phyloP scores from a whole-genome alignment of 1,140 invertebrate genomes.

The Argopecten irradians region DNA sequence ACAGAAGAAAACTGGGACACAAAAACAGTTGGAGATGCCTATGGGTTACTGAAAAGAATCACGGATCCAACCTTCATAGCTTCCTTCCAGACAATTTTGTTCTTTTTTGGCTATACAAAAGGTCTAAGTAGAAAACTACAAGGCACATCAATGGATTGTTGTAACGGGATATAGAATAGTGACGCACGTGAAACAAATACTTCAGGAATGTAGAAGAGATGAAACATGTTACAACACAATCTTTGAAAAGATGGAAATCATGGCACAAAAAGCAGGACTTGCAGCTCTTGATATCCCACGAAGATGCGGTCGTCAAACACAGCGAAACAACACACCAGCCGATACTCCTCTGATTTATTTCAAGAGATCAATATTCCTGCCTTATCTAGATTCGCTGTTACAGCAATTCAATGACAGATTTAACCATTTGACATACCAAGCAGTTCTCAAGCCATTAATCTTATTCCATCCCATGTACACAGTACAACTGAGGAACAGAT shows the following conservation, averaged over 20 bases:
- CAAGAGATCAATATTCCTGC: conserved; percentile 27
- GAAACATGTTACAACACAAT: conserved; percentile 4
- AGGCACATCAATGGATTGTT: conserved; percentile 43
- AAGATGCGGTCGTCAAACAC: conserved; percentile 30
- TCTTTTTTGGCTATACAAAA: conserved; percentile 41
- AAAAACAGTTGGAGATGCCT: not conserved
- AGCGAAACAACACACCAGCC: conserved; percentile 24
- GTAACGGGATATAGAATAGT: conserved; percentile 48
- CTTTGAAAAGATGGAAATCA: not conserved
- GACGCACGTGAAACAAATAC: conserved; percentile 5
- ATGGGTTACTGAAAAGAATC: conserved; percentile 7
- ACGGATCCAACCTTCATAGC: conserved; percentile 39
- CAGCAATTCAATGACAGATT: conserved; percentile 11
- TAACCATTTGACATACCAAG: not conserved
- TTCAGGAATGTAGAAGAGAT: conserved; percentile 3
- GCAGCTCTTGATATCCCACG: not conserved
- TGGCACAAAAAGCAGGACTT: not conserved
- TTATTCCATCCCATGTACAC: not conserved
- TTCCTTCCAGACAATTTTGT: conserved; percentile 32
- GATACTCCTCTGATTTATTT: not conserved
- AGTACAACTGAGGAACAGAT: not conserved
- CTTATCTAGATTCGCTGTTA: conserved; percentile 38
- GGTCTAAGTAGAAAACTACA: conserved; percentile 45
- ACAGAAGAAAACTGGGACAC: no score
- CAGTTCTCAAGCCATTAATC: not conserved